phyloP scores from a whole-genome alignment of 92 coral and sea anemone species.

The Epizoanthus rinbou region DNA sequence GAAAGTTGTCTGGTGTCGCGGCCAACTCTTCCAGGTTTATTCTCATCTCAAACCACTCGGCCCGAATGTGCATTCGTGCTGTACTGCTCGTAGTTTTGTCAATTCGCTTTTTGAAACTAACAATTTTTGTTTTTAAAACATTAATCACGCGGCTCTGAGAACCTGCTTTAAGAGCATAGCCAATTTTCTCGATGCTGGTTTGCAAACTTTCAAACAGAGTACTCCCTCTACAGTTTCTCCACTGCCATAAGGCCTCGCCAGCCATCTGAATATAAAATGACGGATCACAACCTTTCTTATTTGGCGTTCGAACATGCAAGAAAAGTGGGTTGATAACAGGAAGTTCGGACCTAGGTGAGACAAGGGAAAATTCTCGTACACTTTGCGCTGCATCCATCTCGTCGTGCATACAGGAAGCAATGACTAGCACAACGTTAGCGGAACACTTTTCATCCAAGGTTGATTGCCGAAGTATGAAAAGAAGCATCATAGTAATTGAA shows the following conservation, averaged over 20 bases:
- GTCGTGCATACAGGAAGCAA: not conserved
- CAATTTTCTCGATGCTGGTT: not conserved
- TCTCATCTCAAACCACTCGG: no score
- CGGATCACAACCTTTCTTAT: slow-evolving; percentile 10
- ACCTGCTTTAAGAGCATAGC: not conserved
- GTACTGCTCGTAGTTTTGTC: not conserved
- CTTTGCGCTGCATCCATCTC: slow-evolving; percentile 12
- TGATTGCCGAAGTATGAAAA: not conserved
- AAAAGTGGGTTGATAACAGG: slow-evolving; percentile 3
- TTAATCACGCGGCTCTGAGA: slow-evolving; percentile 12
- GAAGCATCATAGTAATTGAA: not conserved
- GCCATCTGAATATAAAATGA: not conserved
- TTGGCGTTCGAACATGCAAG: slow-evolving; percentile 5
- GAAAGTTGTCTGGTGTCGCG: no score
- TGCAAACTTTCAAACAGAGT: slow-evolving; percentile 1
- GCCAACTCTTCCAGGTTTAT: no score
- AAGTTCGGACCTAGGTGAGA: not conserved
- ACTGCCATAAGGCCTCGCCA: slow-evolving; percentile 16
- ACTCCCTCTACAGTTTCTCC: slow-evolving; percentile 6
- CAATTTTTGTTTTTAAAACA: not conserved
- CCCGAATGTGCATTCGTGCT: no score
- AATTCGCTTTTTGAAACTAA: slow-evolving; percentile 5
- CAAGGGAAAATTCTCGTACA: not conserved
- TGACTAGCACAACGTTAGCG: not conserved
- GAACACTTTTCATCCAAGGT: not conserved